These are phyloP conservation scores for Anhinga rufa DNA, from an alignment of 2,113 vertebrate genomes.

Conservation along the genomic window DNA sequence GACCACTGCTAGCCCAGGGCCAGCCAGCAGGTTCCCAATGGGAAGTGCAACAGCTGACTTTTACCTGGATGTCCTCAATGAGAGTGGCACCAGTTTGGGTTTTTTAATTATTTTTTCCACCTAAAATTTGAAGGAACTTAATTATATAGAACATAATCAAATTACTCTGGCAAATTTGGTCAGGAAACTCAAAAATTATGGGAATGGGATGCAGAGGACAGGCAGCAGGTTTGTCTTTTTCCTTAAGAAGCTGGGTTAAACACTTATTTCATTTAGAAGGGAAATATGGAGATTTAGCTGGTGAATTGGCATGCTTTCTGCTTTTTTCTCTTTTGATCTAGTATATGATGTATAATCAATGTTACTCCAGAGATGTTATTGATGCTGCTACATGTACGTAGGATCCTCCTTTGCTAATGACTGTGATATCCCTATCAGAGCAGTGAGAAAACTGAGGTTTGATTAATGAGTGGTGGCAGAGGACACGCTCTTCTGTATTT, in stretches of 20 bases:
- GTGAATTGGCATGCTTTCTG: not conserved
- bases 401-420: not conserved
- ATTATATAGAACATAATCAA: not conserved
- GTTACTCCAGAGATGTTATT: slow-evolving; percentile 11
- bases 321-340: not conserved
- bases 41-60: not conserved
- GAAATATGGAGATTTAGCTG: not conserved
- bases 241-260: not conserved
- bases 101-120: not conserved
- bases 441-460: not conserved
- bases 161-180: not conserved
- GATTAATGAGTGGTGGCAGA: not conserved
- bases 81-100: not conserved
- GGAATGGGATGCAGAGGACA: not conserved
- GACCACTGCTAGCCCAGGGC: not conserved
- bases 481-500: not conserved
- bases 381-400: not conserved
- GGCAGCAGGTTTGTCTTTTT: not conserved
- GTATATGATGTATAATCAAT: not conserved
- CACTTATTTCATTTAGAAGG: not conserved
- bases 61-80: not conserved
- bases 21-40: not conserved
- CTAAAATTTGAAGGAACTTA: not conserved
- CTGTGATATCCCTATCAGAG: not conserved
- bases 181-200: not conserved